Evolutionary conservation across 37 sponge, comb jelly and placozoan genomes (phyloP).

Genomic region (Haliclona indistincta): DNA sequence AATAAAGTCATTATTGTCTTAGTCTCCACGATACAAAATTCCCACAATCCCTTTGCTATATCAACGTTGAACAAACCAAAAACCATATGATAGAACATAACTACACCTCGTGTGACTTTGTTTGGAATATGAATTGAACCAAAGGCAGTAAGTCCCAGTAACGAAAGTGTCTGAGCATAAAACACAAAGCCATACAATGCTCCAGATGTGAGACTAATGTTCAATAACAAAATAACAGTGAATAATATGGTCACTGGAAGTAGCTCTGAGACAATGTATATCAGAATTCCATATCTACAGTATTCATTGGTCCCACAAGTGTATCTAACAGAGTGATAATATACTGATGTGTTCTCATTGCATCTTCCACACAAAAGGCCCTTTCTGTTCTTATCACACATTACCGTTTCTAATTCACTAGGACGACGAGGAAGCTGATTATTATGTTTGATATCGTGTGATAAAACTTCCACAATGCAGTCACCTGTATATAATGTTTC

Average conservation of each 20-base stretch:
- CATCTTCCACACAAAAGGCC: conserved; percentile 34
- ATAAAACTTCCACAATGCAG: neutral
- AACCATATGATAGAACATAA: too few relatives aligned
- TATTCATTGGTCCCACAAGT: neutral
- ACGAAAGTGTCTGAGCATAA: too few relatives aligned
- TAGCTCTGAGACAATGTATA: conserved; percentile 42
- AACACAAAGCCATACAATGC: conserved; percentile 35
- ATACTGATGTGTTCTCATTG: conserved; percentile 13
- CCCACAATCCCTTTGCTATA: too few relatives aligned
- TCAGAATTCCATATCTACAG: conserved; percentile 36
- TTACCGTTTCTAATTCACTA: neutral
- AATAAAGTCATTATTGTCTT: neutral
- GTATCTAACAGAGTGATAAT: conserved; percentile 25
- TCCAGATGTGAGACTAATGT: conserved; percentile 51
- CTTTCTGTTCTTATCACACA: conserved; percentile 8
- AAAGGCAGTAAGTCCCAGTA: too few relatives aligned
- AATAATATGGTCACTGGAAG: conserved; percentile 43
- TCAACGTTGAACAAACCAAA: too few relatives aligned
- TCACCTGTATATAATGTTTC: neutral
- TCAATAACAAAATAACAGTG: conserved; percentile 31
- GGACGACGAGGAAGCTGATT: neutral
- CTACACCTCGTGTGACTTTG: too few relatives aligned
- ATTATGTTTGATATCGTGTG: neutral
- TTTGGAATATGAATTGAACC: too few relatives aligned
- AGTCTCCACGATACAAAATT: too few relatives aligned